Evolutionary conservation across 2,888 invertebrate species (phyloP).

Genomic region (Cenopis cana): DNA sequence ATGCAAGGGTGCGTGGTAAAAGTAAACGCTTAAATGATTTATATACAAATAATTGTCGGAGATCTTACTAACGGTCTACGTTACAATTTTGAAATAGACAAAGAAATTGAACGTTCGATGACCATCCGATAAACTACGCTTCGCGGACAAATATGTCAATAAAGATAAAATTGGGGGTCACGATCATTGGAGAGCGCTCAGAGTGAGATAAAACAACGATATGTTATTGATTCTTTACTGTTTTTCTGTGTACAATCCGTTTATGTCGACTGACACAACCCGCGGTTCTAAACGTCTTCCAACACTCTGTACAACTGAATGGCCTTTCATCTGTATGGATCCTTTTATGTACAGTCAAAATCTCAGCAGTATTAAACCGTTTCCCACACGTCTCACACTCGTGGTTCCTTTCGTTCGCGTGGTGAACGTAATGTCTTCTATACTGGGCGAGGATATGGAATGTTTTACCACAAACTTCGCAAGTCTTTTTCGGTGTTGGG

Average conservation of each 20-base stretch:
- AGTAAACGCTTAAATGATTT: no score
- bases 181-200: slow-evolving; percentile 44
- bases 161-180: slow-evolving; percentile 34
- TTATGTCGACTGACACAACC: slow-evolving; percentile 80
- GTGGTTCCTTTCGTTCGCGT: slow-evolving; percentile 82
- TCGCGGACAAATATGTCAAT: slow-evolving; percentile 25
- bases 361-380: slow-evolving; percentile 81
- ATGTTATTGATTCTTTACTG: slow-evolving; percentile 60
- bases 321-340: slow-evolving; percentile 81
- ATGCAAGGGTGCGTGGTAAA: no score
- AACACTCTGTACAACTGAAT: slow-evolving; percentile 76
- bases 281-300: slow-evolving; percentile 79
- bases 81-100: not conserved
- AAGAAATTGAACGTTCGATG: not conserved
- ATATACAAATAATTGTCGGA: no score
- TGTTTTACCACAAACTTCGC: slow-evolving; percentile 82
- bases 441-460: slow-evolving; percentile 82
- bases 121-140: slow-evolving; percentile 1
- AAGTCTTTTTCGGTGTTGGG: slow-evolving; percentile 78
- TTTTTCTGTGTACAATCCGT: slow-evolving; percentile 72
- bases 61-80: not conserved
- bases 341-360: slow-evolving; percentile 77
- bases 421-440: slow-evolving; percentile 79
- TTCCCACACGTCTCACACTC: slow-evolving; percentile 83
- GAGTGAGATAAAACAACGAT: slow-evolving; percentile 50